Percentiles rank a stretch among this genome's conserved stretches.
Evolutionary conservation across 2,888 invertebrate genomes (phyloP).

Genomic region (Stenurella melanura): DNA sequence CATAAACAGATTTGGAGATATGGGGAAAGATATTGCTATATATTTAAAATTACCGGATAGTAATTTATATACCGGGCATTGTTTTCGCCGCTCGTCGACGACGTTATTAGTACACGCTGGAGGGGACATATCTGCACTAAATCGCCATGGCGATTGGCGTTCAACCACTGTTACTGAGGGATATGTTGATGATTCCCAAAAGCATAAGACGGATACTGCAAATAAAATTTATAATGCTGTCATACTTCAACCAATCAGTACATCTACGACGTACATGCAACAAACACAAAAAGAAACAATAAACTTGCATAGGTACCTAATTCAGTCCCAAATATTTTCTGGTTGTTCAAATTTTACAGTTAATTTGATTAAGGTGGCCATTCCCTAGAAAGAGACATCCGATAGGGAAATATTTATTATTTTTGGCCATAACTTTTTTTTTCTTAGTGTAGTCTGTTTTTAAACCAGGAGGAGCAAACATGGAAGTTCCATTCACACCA

Average conservation of each 20-base stretch:
- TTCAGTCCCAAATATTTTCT: not conserved
- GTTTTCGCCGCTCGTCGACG: constrained; percentile 4
- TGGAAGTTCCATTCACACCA: too few relatives aligned
- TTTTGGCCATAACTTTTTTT: too few relatives aligned
- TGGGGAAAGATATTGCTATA: constrained; percentile 4
- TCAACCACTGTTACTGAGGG: not conserved
- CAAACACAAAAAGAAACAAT: not conserved
- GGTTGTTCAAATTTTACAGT: not conserved
- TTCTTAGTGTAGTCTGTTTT: too few relatives aligned
- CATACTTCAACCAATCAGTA: not conserved
- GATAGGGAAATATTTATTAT: too few relatives aligned
- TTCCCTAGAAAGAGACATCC: too few relatives aligned
- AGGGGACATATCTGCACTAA: not conserved
- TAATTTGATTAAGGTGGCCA: not conserved
- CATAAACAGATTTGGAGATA: not conserved
- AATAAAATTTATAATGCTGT: not conserved
- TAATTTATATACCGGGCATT: not conserved
- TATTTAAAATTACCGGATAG: constrained; percentile 1
- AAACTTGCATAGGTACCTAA: constrained; percentile 1
- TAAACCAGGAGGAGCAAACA: too few relatives aligned
- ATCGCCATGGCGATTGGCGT: not conserved
- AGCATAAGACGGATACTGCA: not conserved
- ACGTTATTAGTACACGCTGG: not conserved
- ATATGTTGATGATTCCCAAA: not conserved
- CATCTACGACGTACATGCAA: not conserved